These are phyloP conservation scores for Edolisoma coerulescens DNA, from an alignment of 2,113 vertebrate species.

Conservation along the genomic window DNA sequence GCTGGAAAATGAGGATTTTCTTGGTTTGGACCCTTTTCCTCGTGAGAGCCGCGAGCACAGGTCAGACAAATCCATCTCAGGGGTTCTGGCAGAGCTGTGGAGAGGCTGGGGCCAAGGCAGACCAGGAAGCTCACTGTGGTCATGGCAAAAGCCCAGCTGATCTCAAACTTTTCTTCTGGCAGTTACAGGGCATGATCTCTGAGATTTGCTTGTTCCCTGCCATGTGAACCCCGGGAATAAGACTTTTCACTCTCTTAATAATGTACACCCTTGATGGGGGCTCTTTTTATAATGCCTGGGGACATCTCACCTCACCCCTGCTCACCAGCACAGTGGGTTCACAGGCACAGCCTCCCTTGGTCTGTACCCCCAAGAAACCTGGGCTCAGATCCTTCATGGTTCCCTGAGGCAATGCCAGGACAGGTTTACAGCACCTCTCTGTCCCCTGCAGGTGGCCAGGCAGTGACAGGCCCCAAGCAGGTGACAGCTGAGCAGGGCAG, in stretches of 20 bases:
- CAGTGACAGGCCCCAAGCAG: not conserved
- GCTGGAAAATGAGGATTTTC: not conserved
- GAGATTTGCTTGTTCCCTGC: not conserved
- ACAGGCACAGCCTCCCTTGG: rapidly evolving
- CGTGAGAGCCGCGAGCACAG: not conserved
- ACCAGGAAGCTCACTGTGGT: not conserved
- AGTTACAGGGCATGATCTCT: not conserved
- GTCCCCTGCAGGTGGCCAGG: not conserved
- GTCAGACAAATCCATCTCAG: not conserved
- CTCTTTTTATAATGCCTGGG: not conserved
- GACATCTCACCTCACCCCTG: not conserved
- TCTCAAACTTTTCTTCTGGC: not conserved
- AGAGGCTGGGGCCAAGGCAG: not conserved
- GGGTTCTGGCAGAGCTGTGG: not conserved
- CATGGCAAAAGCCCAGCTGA: not conserved
- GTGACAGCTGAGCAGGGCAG: not conserved
- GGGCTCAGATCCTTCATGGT: not conserved
- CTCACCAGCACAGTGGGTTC: rapidly evolving
- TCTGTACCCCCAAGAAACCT: not conserved
- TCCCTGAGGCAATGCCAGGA: rapidly evolving
- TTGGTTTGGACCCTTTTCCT: not conserved
- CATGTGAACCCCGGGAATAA: not conserved
- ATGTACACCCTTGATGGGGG: rapidly evolving
- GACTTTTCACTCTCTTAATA: not conserved
- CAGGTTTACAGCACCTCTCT: not conserved